Evolutionary conservation across 2,888 invertebrate genomes (phyloP).

Genomic region (Metacarcinus magister): DNA sequence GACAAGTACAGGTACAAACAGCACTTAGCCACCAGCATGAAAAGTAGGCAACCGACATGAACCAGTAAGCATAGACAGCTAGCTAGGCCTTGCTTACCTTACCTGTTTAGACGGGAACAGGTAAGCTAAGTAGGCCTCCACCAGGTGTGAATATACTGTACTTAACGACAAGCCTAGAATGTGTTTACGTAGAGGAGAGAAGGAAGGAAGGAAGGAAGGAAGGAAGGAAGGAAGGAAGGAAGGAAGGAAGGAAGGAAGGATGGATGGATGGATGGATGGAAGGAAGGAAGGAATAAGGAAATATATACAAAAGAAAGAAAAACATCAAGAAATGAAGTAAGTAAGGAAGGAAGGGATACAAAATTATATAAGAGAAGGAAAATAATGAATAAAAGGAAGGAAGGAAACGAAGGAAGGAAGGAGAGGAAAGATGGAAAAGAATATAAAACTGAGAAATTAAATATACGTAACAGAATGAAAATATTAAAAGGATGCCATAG

Average conservation of each 20-base stretch:
- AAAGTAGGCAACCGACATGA: background rate
- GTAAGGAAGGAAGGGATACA: background rate
- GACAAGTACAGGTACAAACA: background rate
- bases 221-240: slow-evolving; percentile 13
- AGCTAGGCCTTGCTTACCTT: too few species aligned
- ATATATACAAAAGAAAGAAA: background rate
- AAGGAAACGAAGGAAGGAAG: background rate
- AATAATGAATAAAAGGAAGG: background rate
- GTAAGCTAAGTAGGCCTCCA: background rate
- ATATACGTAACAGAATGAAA: background rate
- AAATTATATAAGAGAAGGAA: background rate
- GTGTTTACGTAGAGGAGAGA: background rate
- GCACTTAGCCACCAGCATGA: too few species aligned
- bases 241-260: slow-evolving; percentile 3
- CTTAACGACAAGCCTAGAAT: too few species aligned
- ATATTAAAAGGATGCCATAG: background rate
- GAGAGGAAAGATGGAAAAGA: background rate
- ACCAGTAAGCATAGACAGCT: background rate
- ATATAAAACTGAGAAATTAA: background rate
- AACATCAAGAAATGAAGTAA: background rate
- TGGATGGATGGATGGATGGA: background rate
- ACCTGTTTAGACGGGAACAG: background rate
- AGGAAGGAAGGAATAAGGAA: background rate
- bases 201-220: background rate
- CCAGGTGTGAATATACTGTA: background rate